These are phyloP conservation scores for Serrognathus titanus DNA, from an alignment of 2,888 invertebrate genomes.

Conservation along the genomic window DNA sequence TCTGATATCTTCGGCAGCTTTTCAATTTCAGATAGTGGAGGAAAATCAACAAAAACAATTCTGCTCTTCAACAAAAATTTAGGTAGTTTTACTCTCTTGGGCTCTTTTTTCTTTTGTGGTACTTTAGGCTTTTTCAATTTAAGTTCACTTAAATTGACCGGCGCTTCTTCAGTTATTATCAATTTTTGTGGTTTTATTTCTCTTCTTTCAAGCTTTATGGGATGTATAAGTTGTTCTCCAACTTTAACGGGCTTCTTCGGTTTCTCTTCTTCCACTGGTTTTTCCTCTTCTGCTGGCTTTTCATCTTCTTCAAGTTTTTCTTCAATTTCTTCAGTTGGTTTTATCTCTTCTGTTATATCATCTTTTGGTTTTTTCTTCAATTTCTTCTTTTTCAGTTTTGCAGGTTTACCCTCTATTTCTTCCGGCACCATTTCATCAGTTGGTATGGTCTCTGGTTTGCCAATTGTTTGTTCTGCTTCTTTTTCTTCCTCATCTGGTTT, in stretches of 20 bases:
- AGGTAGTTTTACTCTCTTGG: slow-evolving; percentile 44
- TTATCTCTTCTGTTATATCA: slow-evolving; percentile 31
- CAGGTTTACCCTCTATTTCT: slow-evolving; percentile 21
- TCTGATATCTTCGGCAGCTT: slow-evolving; percentile 34
- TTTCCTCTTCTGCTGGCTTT: slow-evolving; percentile 18
- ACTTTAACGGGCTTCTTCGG: slow-evolving; percentile 27
- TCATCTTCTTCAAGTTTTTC: slow-evolving; percentile 32
- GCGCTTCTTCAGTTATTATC: slow-evolving; percentile 53
- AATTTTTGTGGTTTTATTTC: slow-evolving; percentile 51
- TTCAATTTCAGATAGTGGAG: slow-evolving; percentile 49
- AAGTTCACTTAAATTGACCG: slow-evolving; percentile 59
- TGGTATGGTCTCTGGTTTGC: slow-evolving; percentile 31
- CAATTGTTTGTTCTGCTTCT: slow-evolving; percentile 41
- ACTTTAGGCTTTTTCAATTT: slow-evolving; percentile 61
- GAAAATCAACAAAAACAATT: slow-evolving; percentile 57
- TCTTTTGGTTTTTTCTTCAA: slow-evolving; percentile 20
- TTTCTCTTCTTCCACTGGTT: slow-evolving; percentile 23
- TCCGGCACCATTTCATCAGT: slow-evolving; percentile 30
- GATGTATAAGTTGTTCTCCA: slow-evolving; percentile 40
- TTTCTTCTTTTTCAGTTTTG: slow-evolving; percentile 27
- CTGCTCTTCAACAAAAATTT: slow-evolving; percentile 52
- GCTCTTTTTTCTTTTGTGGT: slow-evolving; percentile 37
- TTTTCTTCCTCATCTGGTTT: slow-evolving; percentile 43
- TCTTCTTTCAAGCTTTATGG: slow-evolving; percentile 60
- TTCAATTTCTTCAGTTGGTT: slow-evolving; percentile 36